A percentile compares a stretch with the other conserved stretches of the same genome.
phyloP scores from a whole-genome alignment of 2,888 invertebrate genomes.

The Crossocerus cetratus region DNA sequence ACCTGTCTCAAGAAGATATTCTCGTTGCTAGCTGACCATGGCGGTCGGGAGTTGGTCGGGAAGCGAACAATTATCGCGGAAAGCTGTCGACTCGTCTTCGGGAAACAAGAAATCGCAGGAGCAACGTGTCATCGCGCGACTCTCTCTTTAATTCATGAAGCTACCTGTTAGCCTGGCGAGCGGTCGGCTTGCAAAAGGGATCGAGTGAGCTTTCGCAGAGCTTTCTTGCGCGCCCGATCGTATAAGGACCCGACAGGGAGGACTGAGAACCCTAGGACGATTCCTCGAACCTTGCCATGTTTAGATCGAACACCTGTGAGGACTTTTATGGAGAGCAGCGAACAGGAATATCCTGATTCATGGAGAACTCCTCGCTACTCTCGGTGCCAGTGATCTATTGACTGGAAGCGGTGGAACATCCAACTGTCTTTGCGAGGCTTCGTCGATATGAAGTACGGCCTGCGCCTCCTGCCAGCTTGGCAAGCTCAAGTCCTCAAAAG shows the following conservation, averaged over 20 bases:
- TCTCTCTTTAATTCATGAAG: conserved; percentile 73
- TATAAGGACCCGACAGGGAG: conserved; percentile 59
- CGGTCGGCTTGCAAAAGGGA: conserved; percentile 33
- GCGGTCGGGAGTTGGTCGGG: conserved; percentile 43
- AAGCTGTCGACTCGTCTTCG: conserved; percentile 34
- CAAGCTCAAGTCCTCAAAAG: too few relatives aligned
- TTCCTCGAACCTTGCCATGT: conserved; percentile 65
- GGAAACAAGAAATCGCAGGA: conserved; percentile 54
- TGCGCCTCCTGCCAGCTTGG: too few relatives aligned
- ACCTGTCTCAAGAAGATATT: too few relatives aligned
- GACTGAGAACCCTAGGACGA: conserved; percentile 55
- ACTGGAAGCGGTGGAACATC: too few relatives aligned
- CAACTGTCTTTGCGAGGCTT: too few relatives aligned
- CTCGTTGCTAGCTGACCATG: conserved; percentile 12
- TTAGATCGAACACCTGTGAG: conserved; percentile 69
- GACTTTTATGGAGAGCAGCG: conserved; percentile 59
- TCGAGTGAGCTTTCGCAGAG: conserved; percentile 31
- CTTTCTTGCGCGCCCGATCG: conserved; percentile 52
- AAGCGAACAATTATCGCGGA: conserved; percentile 63
- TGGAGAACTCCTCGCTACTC: too few relatives aligned
- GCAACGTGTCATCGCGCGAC: conserved; percentile 64
- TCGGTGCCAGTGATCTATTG: too few relatives aligned
- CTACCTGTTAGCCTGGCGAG: conserved; percentile 12
- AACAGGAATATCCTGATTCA: too few relatives aligned
- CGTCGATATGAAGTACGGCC: too few relatives aligned